Percentiles rank a stretch among this genome's conserved stretches.
phyloP scores from a whole-genome alignment of 2,797 vertebrate species.

The Poeciliopsis turneri region DNA sequence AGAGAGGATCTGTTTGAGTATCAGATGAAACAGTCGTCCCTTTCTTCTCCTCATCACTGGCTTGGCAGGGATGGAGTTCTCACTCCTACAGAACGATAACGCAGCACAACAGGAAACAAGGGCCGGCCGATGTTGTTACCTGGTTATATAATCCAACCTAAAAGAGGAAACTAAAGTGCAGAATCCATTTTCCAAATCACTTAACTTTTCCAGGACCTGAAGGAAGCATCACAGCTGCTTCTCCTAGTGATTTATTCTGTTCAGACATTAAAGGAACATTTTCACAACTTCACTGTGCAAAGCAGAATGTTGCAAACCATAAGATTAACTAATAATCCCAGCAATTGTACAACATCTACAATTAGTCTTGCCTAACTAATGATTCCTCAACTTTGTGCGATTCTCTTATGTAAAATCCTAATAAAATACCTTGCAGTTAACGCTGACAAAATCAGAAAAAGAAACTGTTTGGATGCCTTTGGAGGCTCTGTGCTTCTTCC shows the following conservation, averaged over 20 bases:
- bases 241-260: neutral
- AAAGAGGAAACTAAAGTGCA: conserved; percentile 15
- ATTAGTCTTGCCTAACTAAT: neutral
- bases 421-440: neutral
- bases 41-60: conserved; percentile 16
- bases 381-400: neutral
- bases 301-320: neutral
- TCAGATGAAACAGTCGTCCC: conserved; percentile 24
- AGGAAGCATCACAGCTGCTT: conserved; percentile 11
- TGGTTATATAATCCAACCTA: conserved; percentile 21
- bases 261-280: neutral
- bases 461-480: neutral
- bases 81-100: conserved; percentile 11
- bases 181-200: conserved; percentile 14
- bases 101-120: conserved; percentile 11
- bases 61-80: conserved; percentile 11
- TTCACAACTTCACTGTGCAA: neutral
- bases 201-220: conserved; percentile 1
- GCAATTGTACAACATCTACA: neutral
- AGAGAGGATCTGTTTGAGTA: conserved; percentile 15
- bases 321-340: neutral
- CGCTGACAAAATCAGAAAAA: neutral
- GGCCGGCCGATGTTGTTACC: conserved; percentile 11
- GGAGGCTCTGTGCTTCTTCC: neutral
- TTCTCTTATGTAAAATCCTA: neutral